Base-by-base conservation (phyloP, 2,888 invertebrate species). In the Rotaria macrura region DNA sequence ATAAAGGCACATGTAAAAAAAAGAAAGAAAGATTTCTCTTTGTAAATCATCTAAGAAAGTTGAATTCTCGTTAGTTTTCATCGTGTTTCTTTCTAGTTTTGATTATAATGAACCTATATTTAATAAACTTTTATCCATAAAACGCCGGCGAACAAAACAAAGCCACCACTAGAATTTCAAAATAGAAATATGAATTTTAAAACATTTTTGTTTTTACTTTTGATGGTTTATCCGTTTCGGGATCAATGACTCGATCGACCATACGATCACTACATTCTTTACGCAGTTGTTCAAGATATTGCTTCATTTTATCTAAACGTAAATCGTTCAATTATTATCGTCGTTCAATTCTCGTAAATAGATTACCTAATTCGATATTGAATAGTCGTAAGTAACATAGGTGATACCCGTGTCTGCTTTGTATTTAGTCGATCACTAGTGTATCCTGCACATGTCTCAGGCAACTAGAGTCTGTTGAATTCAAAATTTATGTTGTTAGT, bases 61-160 rank as follows among this genome's bases (percentile, higher is more conserved):
- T 52, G 23, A 52, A 52, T 52, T 52, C 23, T 52, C 52, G 20
- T 20, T 34, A 34, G 10, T 57, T 29, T 47, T 43, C 43, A 12
- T 49, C 49, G 49, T 49, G 4, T 23, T 52, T 23, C 6, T 65
- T 65, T 49, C 10, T 43, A 5, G 10, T 43, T 49, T 12, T 49
- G 17, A 49, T 49, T 65, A 79, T 79, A 86, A 55, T 84, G 84
- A 40, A 29, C 86, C 86, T n/a, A 85, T 74, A 34, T 83, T 84
- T 38, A 79, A 79, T 25, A 86, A 54, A 65, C 85, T 85, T 86
- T 86, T 86, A 91, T 99, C 99, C 97, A 99, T 98, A 91, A 99
- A 99, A 93, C 96, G 97, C 93, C 97, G 96, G 90, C 97, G 97
- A 49, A 97, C 95, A 92, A 99, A 99, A 91, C 99, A 99, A 86